Evolutionary conservation across 2,113 vertebrate species (phyloP).

Genomic region (Ochotona curzoniae): DNA sequence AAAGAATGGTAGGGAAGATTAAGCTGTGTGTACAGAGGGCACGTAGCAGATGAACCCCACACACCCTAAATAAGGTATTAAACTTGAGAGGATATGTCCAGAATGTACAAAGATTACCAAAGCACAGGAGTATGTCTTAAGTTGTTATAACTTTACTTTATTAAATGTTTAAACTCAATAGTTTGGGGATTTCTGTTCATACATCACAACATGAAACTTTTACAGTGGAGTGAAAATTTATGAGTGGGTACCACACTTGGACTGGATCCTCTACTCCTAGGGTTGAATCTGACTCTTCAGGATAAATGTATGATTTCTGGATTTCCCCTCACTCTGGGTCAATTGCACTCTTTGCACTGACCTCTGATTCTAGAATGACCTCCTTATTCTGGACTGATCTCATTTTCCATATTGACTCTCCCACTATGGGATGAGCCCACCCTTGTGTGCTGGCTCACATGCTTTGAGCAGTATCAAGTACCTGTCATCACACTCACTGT

Average conservation of each 20-base stretch:
- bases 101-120: background rate
- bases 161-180: background rate
- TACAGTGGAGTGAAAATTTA: background rate
- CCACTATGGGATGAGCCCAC: background rate
- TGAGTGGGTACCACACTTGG: background rate
- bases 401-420: background rate
- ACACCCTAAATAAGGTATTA: background rate
- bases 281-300: background rate
- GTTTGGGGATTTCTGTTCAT: background rate
- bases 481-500: background rate
- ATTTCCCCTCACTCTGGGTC: background rate
- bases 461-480: background rate
- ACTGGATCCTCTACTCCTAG: background rate
- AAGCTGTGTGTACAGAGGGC: background rate
- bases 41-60: background rate
- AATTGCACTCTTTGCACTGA: background rate
- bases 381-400: background rate
- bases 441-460: background rate
- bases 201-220: background rate
- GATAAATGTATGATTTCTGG: background rate
- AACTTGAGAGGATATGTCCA: background rate
- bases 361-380: background rate
- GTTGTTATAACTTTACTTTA: background rate
- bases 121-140: background rate
- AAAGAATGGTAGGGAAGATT: background rate